Evolutionary conservation across 2,797 vertebrate genomes (phyloP).

Genomic region (Sus cebifrons): DNA sequence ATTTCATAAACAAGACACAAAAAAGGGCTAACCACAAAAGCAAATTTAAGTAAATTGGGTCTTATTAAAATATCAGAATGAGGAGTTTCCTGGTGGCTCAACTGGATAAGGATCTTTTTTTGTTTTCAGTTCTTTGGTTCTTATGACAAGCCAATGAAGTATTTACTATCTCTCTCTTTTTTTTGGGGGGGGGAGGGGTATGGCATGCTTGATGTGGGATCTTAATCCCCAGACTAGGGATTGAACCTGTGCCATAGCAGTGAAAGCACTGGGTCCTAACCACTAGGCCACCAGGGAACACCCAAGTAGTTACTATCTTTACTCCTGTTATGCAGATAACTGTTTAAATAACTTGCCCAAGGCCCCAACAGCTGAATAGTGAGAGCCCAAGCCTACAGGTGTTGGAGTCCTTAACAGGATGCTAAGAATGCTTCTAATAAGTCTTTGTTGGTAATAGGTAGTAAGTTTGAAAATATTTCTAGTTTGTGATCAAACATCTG

Average conservation of each 20-base stretch:
- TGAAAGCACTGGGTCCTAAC: no score
- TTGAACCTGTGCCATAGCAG: no score
- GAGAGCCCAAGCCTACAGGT: neutral
- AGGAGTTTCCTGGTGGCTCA: no score
- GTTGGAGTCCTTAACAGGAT: neutral
- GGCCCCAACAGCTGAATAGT: neutral
- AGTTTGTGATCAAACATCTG: neutral
- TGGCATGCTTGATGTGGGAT: no score
- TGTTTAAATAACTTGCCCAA: neutral
- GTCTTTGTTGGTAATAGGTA: neutral
- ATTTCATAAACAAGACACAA: neutral
- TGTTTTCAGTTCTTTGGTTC: neutral
- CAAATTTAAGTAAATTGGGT: neutral
- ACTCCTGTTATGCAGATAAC: neutral
- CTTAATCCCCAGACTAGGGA: no score
- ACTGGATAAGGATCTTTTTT: no score
- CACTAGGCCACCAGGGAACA: no score
- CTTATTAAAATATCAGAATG: no score
- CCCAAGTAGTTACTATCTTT: neutral
- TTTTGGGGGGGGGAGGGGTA: no score
- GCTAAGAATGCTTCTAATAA: neutral
- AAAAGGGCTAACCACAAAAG: neutral
- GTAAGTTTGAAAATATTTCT: neutral
- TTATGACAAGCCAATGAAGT: neutral
- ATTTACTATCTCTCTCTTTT: no score